A percentile compares a stretch with the other conserved stretches of the same genome.
These are phyloP conservation scores for Augiades crinisus DNA, from an alignment of 2,888 invertebrate species.

Conservation along the genomic window DNA sequence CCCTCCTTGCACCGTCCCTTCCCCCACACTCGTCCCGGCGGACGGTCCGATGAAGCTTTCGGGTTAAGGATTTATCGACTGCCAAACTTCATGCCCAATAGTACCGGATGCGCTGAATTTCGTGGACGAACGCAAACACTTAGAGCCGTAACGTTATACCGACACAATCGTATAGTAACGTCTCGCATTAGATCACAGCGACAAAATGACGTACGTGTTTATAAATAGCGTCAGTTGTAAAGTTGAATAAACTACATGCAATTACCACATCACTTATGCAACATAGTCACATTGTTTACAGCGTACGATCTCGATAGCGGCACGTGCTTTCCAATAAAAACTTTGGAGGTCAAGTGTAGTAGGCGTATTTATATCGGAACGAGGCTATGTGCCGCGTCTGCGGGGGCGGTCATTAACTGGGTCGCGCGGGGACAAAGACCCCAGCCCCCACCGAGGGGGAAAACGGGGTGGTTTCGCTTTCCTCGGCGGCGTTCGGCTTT, in stretches of 20 bases:
- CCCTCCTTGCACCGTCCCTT: conserved; percentile 36
- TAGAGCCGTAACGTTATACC: neutral
- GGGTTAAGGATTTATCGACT: conserved; percentile 47
- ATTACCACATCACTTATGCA: conserved; percentile 26
- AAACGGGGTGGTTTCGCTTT: conserved; percentile 70
- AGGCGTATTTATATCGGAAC: conserved; percentile 79
- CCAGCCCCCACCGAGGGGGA: conserved; percentile 56
- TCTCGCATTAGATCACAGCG: conserved; percentile 26
- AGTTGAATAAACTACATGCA: conserved; percentile 26
- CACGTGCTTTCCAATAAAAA: conserved; percentile 80
- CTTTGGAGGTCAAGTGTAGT: conserved; percentile 81
- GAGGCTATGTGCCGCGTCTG: conserved; percentile 73
- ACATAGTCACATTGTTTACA: conserved; percentile 54
- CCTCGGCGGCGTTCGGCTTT: conserved; percentile 47
- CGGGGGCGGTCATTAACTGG: conserved; percentile 80
- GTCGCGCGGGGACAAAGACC: conserved; percentile 78
- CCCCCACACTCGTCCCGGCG: conserved; percentile 37
- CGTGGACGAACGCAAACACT: too few relatives aligned
- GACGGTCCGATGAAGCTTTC: conserved; percentile 33
- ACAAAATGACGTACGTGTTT: conserved; percentile 26
- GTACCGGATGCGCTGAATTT: conserved; percentile 32
- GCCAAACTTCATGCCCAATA: conserved; percentile 42
- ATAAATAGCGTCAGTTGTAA: conserved; percentile 32
- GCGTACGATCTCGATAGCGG: conserved; percentile 62
- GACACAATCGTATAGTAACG: conserved; percentile 3